Base-by-base conservation (phyloP, 2,113 vertebrate species). In the Atherinomorus stipes region DNA sequence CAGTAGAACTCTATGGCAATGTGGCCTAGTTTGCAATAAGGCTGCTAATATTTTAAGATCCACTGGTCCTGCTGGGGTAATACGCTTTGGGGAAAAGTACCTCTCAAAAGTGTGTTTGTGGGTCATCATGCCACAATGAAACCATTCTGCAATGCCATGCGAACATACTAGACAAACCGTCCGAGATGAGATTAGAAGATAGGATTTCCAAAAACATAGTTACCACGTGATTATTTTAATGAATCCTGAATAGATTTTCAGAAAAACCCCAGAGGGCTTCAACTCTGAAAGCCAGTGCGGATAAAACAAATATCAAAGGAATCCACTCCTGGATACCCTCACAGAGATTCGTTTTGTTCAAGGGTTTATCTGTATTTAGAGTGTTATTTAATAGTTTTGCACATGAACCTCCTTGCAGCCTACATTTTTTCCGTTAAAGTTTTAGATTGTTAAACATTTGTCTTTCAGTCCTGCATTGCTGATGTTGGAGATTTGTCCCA, bases 71-170 rank as follows among this genome's bases (percentile, higher is more conserved):
- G 67, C 68, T 44, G 7, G 11, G 42, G 19, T 83, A 79, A 78
- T 54, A 64, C 25, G 52, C 88, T 89, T 80, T 74, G 73, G 72
- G 74, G 62, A 53, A 73, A 87, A 78, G 42, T 71, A 40, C 49
- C 58, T 70, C 34, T 67, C 38, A 44, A 69, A 92, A 89, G 74
- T 92, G 86, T 86, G 80, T 90, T 92, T 90, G 70, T 89, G 84
- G 88, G 85, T 91, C 87, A 87, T 78, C 58, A 23, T 59, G 82
- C 34, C 64, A 81, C 75, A 70, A 45, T 68, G 68, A 67, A 49
- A 78, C 31, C 2, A 3, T 74, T 70, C 71, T 80, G 78, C 2
- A 18, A 76, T 34, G 56, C 47, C 49, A 52, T 47, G 28, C 22
- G 66, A n/a, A 59, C 47, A 63, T 28, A 53, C 40, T 16, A 38